Base-by-base conservation (phyloP, 2,797 vertebrate species). In the Antennarius maculatus region DNA sequence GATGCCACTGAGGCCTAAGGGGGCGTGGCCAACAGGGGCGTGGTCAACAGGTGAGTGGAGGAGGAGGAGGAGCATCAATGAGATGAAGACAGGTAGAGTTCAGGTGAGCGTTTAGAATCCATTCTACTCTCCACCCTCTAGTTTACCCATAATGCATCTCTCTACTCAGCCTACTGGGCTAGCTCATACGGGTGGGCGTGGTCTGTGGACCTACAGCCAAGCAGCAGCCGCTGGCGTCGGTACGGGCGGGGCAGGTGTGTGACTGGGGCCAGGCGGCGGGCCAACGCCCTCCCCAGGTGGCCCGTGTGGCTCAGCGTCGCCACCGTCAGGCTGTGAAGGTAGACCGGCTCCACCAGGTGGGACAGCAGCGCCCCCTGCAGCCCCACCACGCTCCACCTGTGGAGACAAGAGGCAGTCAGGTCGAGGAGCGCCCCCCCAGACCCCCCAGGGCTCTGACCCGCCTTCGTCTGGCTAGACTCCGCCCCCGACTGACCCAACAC, bases 361-460 rank as follows among this genome's bases (percentile, higher is more conserved):
- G 95, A 96, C 79, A 98, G 93, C 27, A 97, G 95, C 0, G 95
- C 94, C 0, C 96, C 96, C 83, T 98, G 96, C 11, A 97, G 86
- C 17, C 96, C 96, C 47, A 96, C 88, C 12, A 94, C 89, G 7
- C 95, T 96, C 96, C 96, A 98, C 79, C 96, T 98, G 90, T 23
- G 5, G 13, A 55, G 46, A 64, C 34, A 23, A 23, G 23, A 23
- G 23, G 23, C 23, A 23, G 23, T 23, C 23, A 23, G 23, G 23
- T 23, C 23, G 23, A 23, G 23, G 23, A 23, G 23, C 23, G 23
- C 23, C 23, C 23, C 23, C 23, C 23, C 23, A 23, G 23, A 2
- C 2, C 23, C 23, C 23, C 23, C 23, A 23, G 23, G 23, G 23
- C 1, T 23, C 23, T 23, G 23, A 23, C 23, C 23, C 23, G 23